phyloP scores from a whole-genome alignment of 2,113 vertebrate species.

The Phaethon lepturus region DNA sequence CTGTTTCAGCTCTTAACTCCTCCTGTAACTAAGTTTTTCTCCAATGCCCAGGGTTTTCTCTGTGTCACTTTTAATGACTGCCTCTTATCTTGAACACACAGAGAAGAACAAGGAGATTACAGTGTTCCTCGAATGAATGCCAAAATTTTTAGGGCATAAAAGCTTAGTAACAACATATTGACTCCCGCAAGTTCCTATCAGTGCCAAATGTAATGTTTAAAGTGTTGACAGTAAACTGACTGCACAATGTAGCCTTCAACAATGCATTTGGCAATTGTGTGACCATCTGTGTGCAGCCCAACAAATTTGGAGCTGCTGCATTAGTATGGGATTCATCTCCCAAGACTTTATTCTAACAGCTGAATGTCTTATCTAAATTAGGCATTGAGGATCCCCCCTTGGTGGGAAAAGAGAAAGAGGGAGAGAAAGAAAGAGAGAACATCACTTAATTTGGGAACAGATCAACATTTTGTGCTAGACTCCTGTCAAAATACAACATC shows the following conservation, averaged over 20 bases:
- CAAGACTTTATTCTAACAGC: not conserved
- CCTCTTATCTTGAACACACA: not conserved
- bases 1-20: not conserved
- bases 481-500: not conserved
- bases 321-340: not conserved
- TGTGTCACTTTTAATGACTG: not conserved
- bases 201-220: not conserved
- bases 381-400: not conserved
- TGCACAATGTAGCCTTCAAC: not conserved
- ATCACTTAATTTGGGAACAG: not conserved
- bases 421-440: not conserved
- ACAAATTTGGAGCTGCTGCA: not conserved
- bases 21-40: not conserved
- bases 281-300: not conserved
- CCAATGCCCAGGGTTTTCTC: not conserved
- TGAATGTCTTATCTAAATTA: not conserved
- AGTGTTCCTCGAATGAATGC: not conserved
- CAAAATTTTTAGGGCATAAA: not conserved
- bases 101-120: not conserved
- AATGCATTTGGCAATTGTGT: slow-evolving; percentile 1
- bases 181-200: not conserved
- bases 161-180: not conserved
- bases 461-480: not conserved
- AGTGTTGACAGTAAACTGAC: slow-evolving; percentile 40
- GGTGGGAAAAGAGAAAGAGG: not conserved